Percentiles rank a stretch among this genome's conserved stretches.
Evolutionary conservation across 2,888 invertebrate species (phyloP).

Genomic region (Rhimphoctona megacephalus): DNA sequence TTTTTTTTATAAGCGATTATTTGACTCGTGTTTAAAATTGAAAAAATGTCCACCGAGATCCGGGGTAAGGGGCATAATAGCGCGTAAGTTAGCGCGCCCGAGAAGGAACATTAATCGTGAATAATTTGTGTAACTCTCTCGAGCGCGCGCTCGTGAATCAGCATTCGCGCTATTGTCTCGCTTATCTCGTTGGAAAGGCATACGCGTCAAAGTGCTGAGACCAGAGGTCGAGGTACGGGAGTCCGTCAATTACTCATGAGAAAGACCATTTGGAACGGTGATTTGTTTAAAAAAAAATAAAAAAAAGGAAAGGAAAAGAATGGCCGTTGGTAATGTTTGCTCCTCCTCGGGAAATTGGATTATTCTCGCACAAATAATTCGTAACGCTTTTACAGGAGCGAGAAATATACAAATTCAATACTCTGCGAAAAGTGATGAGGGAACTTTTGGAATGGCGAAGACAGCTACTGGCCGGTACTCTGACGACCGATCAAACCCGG

Average conservation of each 20-base stretch:
- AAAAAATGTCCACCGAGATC: not conserved
- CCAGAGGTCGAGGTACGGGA: not conserved
- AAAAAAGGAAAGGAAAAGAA: not conserved
- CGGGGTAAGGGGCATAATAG: not conserved
- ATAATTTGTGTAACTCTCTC: not conserved
- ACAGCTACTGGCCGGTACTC: slow-evolving; percentile 93
- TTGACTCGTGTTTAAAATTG: not conserved
- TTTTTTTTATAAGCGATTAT: not conserved
- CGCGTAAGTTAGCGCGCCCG: not conserved
- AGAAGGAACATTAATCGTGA: not conserved
- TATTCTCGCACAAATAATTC: not conserved
- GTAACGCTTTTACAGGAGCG: slow-evolving; percentile 87
- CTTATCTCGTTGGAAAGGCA: slow-evolving; percentile 28
- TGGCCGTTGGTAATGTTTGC: slow-evolving; percentile 72
- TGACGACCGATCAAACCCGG: slow-evolving; percentile 96
- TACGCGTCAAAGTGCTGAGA: not conserved
- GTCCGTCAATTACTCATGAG: not conserved
- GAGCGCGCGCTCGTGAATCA: slow-evolving; percentile 28
- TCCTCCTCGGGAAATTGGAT: not conserved
- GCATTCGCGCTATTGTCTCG: slow-evolving; percentile 15
- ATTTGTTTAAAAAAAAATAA: not conserved
- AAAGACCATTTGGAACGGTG: not conserved
- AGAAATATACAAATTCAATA: slow-evolving; percentile 93
- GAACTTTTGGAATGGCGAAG: slow-evolving; percentile 94
- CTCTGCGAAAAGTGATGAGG: slow-evolving; percentile 95